Percentiles rank a stretch among this genome's conserved stretches.
phyloP scores from a whole-genome alignment of 23 tunicate species.

The Botrylloides violaceus region DNA sequence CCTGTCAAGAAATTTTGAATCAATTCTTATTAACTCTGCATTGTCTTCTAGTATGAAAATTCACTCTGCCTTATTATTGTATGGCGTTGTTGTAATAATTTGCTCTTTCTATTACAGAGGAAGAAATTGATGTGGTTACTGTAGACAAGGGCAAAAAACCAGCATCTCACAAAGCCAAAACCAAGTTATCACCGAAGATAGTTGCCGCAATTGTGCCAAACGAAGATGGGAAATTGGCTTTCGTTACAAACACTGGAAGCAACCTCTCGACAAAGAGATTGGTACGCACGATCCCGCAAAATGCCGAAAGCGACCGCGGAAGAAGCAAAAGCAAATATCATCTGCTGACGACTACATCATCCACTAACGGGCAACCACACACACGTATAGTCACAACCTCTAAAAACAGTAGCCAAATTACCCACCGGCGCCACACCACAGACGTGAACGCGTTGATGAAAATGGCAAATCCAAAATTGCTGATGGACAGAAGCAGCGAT shows the following conservation, averaged over 20 bases:
- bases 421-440: slow-evolving; percentile 23
- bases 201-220: slow-evolving; percentile 53
- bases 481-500: slow-evolving; percentile 16
- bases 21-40: too few relatives aligned
- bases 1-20: too few relatives aligned
- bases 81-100: too few relatives aligned
- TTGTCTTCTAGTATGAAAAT: too few relatives aligned
- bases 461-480: slow-evolving; percentile 4
- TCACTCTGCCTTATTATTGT: too few relatives aligned
- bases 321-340: slow-evolving; percentile 24
- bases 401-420: background rate
- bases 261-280: background rate
- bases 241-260: slow-evolving; percentile 18
- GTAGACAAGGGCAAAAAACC: slow-evolving; percentile 26
- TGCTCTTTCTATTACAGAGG: slow-evolving; percentile 50
- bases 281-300: background rate
- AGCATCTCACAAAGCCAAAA: background rate
- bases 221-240: slow-evolving; percentile 45
- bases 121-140: slow-evolving; percentile 88
- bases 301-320: slow-evolving; percentile 20
- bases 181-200: slow-evolving; percentile 26
- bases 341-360: background rate
- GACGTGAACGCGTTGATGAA: background rate
- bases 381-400: slow-evolving; percentile 21
- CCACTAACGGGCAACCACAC: background rate